Evolutionary conservation across 2,888 invertebrate species (phyloP), one percentile per base, ranked within the genome.

Genomic region (Drosophila peninsularis): DNA sequence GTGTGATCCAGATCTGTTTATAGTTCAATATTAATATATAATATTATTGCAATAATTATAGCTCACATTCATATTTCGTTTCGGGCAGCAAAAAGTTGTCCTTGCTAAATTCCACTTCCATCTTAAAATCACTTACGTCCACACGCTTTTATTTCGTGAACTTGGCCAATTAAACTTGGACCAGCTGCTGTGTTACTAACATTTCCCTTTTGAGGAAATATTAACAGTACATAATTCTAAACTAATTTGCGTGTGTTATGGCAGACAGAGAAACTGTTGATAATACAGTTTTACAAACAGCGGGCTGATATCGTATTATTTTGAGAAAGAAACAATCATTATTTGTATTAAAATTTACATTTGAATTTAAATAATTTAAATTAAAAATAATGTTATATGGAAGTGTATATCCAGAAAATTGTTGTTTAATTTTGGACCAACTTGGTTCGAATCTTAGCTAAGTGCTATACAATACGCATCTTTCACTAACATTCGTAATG

Each of bases 1-100:
- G 99, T 98, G 91, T 99, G 99, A 91, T 99, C 99, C 92, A 99
- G 93, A 94, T 97, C 97, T 97, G 93, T n/a, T 14, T 50, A 39
- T 19, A 19, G 32, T 21, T 36, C 14, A 21, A 21, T 14, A 17
- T 39, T 39, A 27, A 58, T 53, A 60, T 39, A 45, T 30, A n/a
- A 61, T 11, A 36, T 21, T n/a, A 7, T 6, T 14, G 3, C 1
- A n/a, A 93, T 21, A n/a, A 1, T 13, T 7, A 2, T 14, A 41
- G 62, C 96, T 95, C 93, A 97, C 97, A 97, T 94, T 97, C 97
- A 91, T 96, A 97, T 94, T 97, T 96, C 21, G 93, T 91, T 30
- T 94, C 94, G 0, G 96, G 94, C 81, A 96, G 90, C 62, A 92
- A 87, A 73, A 95, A 94, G 88, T 96, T 95, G 68, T 95, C 95